These are phyloP conservation scores for Drosophila demipolita DNA, from an alignment of 2,888 invertebrate species.

Conservation along the genomic window DNA sequence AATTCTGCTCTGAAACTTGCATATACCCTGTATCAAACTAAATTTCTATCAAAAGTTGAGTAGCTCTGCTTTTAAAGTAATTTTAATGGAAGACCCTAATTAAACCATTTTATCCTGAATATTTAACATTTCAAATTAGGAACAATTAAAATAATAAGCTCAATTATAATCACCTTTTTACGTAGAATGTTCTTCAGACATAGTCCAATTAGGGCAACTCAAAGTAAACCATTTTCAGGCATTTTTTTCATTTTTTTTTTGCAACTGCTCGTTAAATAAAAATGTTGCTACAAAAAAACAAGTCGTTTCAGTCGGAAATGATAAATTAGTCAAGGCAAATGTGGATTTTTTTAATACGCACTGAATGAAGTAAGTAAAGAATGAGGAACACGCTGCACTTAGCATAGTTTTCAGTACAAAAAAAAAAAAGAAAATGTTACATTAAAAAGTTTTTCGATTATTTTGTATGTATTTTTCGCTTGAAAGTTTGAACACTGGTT, in stretches of 20 bases:
- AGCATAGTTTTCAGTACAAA: conserved; percentile 37
- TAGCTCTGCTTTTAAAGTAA: neutral
- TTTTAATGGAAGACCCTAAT: neutral
- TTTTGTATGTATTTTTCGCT: conserved; percentile 47
- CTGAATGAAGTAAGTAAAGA: conserved; percentile 1
- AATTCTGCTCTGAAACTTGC: neutral
- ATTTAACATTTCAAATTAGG: neutral
- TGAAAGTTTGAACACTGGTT: conserved; percentile 38
- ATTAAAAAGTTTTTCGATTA: conserved; percentile 70
- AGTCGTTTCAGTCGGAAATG: conserved; percentile 38
- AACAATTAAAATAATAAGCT: neutral
- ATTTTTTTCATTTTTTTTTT: neutral
- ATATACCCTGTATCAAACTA: neutral
- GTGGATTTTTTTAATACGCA: conserved; percentile 39
- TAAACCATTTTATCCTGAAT: neutral
- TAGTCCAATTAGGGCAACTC: neutral
- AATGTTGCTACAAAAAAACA: conserved; percentile 26
- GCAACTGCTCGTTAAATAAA: conserved; percentile 32
- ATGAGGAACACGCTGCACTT: neutral
- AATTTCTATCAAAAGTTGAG: neutral
- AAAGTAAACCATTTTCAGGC: too few relatives aligned
- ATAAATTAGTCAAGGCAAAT: conserved; percentile 59
- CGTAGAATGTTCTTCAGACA: neutral
- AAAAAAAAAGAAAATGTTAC: conserved; percentile 30
- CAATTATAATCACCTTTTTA: neutral